phyloP scores from a whole-genome alignment of 2,113 vertebrate species.

The Mastomys natalensis region DNA sequence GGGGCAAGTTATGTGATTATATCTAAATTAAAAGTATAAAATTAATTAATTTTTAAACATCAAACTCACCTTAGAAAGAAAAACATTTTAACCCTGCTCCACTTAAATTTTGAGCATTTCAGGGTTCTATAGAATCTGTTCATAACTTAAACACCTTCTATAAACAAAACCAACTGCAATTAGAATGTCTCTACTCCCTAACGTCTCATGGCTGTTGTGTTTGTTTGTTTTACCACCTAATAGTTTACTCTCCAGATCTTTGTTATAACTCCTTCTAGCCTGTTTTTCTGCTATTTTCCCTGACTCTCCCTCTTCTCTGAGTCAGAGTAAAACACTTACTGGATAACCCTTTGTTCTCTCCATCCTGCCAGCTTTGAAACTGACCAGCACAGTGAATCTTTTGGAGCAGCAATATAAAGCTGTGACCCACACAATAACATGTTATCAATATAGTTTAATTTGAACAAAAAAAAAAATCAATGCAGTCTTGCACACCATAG shows the following conservation, averaged over 20 bases:
- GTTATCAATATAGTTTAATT: slow-evolving; percentile 39
- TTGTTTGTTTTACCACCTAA: neutral
- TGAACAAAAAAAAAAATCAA: slow-evolving; percentile 41
- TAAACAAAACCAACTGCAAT: neutral
- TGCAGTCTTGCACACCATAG: neutral
- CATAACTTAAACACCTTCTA: slow-evolving; percentile 1
- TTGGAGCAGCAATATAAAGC: slow-evolving; percentile 29
- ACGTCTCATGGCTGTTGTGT: neutral
- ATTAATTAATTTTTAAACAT: neutral
- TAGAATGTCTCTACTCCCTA: neutral
- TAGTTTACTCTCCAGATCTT: neutral
- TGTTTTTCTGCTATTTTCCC: neutral
- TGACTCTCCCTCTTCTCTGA: neutral
- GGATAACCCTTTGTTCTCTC: slow-evolving; percentile 15
- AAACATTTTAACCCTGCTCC: slow-evolving; percentile 9
- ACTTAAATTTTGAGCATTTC: slow-evolving; percentile 55
- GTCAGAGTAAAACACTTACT: neutral
- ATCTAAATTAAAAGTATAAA: neutral
- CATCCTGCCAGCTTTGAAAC: slow-evolving; percentile 13
- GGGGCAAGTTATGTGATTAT: neutral
- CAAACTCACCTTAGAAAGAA: slow-evolving; percentile 10
- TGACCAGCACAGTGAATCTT: neutral
- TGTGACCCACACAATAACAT: neutral
- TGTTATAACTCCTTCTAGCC: neutral
- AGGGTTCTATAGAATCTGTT: slow-evolving; percentile 37